These are phyloP conservation scores for Sialis lutaria DNA, from an alignment of 2,888 invertebrate genomes.

Conservation along the genomic window DNA sequence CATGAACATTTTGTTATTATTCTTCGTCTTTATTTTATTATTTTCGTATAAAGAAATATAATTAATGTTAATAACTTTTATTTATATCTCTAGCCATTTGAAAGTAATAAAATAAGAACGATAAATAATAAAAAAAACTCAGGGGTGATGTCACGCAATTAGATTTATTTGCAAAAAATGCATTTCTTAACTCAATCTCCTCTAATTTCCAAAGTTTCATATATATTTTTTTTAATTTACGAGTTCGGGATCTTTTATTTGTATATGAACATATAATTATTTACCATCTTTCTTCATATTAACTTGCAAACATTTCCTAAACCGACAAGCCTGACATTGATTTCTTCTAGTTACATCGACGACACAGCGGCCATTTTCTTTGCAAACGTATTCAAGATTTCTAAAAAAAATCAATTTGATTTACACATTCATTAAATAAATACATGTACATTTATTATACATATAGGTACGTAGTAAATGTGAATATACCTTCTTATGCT, in stretches of 20 bases:
- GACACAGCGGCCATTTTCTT: constrained; percentile 71
- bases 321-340: constrained; percentile 89
- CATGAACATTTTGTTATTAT: no score
- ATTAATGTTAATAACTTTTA: no score
- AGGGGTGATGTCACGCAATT: no score
- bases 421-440: background rate
- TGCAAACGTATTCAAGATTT: constrained; percentile 81
- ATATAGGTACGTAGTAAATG: background rate
- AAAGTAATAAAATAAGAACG: no score
- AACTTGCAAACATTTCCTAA: constrained; percentile 75
- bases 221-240: no score
- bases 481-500: constrained; percentile 62
- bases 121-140: no score
- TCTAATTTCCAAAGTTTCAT: no score
- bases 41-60: no score
- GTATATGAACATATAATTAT: constrained; percentile 14
- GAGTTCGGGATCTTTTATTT: no score
- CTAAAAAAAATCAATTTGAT: constrained; percentile 25
- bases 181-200: background rate
- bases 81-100: no score
- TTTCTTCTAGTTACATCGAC: constrained; percentile 85
- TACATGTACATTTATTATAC: background rate
- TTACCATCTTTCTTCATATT: constrained; percentile 91
- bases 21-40: no score
- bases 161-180: no score